Evolutionary conservation across 1,140 invertebrate genomes (phyloP).

Genomic region (Saccostrea glomerata): DNA sequence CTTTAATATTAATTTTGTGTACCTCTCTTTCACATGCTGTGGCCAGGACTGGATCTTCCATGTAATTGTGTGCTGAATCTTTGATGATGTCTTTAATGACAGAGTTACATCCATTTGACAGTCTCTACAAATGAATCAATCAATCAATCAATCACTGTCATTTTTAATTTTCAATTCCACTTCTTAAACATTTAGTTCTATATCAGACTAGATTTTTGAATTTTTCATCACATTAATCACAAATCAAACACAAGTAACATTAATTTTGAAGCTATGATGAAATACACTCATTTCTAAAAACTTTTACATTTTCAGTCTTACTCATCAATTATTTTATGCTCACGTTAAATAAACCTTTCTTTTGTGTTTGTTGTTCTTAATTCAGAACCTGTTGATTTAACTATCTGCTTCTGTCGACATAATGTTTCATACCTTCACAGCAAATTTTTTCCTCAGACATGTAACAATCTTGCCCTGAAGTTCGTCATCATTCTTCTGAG

Average conservation of each 20-base stretch:
- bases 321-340: too few relatives aligned
- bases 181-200: too few relatives aligned
- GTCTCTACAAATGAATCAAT: slow-evolving; percentile 55
- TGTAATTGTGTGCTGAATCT: slow-evolving; percentile 92
- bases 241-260: too few relatives aligned
- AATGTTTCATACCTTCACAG: slow-evolving; percentile 61
- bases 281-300: too few relatives aligned
- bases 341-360: too few relatives aligned
- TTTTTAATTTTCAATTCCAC: neutral
- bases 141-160: neutral
- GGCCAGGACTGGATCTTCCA: slow-evolving; percentile 87
- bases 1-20: slow-evolving; percentile 2
- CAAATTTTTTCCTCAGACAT: slow-evolving; percentile 78
- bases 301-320: too few relatives aligned
- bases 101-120: slow-evolving; percentile 87
- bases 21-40: slow-evolving; percentile 85
- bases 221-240: too few relatives aligned
- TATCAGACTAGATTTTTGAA: too few relatives aligned
- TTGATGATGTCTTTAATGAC: slow-evolving; percentile 90
- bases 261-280: too few relatives aligned
- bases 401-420: neutral
- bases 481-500: slow-evolving; percentile 68
- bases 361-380: too few relatives aligned
- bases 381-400: too few relatives aligned
- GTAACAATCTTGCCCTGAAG: slow-evolving; percentile 76